Conservation (phyloP, 2,113 vertebrate genomes). For the Sapajus apella region DNA sequence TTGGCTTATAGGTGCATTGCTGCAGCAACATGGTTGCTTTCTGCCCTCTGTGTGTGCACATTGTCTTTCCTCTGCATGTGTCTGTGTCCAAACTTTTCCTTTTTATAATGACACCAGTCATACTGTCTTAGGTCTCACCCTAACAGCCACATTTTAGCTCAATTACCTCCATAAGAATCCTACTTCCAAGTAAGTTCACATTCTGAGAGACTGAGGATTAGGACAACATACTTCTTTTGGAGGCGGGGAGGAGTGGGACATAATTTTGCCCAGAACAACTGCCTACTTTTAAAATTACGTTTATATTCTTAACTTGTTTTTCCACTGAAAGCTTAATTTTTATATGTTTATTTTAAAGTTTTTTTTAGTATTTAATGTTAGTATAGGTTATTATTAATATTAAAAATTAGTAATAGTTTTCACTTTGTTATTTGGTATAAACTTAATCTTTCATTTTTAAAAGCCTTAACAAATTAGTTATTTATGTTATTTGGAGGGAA, state of each 20-base stretch:
- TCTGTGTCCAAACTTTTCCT: background rate
- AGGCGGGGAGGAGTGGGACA: background rate
- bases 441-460: background rate
- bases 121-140: background rate
- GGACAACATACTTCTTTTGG: background rate
- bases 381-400: background rate
- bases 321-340: background rate
- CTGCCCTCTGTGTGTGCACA: background rate
- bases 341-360: background rate
- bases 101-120: background rate
- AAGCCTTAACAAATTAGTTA: background rate
- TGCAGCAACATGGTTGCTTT: background rate
- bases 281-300: background rate
- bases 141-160: background rate
- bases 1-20: background rate
- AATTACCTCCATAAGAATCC: background rate
- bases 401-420: background rate
- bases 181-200: background rate
- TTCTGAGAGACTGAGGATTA: background rate
- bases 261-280: background rate
- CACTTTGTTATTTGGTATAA: background rate
- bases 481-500: background rate
- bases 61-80: background rate
- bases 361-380: background rate
- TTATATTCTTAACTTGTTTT: background rate